Evolutionary conservation across 1,140 invertebrate genomes (phyloP).

Genomic region (Rhagoletis zephyria): DNA sequence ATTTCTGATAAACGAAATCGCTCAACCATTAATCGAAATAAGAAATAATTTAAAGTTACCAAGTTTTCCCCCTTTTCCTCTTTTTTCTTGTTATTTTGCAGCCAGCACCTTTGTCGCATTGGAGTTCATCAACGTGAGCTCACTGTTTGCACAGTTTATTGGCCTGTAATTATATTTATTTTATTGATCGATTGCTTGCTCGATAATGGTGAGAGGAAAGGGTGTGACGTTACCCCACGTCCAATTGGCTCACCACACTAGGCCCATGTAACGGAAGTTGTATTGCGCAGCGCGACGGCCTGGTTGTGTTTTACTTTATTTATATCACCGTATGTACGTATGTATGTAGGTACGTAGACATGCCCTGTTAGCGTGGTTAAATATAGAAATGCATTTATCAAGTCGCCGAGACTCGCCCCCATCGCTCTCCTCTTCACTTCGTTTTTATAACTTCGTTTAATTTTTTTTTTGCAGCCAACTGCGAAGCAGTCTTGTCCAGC

Average conservation of each 20-base stretch:
- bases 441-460: neutral
- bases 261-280: neutral
- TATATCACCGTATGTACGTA: neutral
- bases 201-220: neutral
- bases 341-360: neutral
- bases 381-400: slow-evolving; percentile 26
- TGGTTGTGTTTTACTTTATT: neutral
- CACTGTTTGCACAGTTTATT: slow-evolving; percentile 21
- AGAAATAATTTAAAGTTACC: too few species aligned
- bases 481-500: neutral
- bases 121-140: neutral
- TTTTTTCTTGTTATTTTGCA: too few species aligned
- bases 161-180: slow-evolving; percentile 7
- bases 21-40: too few species aligned
- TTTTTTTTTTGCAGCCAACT: neutral
- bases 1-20: too few species aligned
- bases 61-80: too few species aligned
- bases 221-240: neutral
- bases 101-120: too few species aligned
- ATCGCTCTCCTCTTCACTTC: neutral
- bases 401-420: neutral
- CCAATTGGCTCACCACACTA: neutral
- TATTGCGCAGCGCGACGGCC: neutral
- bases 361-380: neutral
- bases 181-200: neutral